Percentiles rank a stretch among this genome's conserved stretches.
These are phyloP conservation scores for Sitobion miscanthi DNA, from an alignment of 1,140 invertebrate species.

Conservation along the genomic window DNA sequence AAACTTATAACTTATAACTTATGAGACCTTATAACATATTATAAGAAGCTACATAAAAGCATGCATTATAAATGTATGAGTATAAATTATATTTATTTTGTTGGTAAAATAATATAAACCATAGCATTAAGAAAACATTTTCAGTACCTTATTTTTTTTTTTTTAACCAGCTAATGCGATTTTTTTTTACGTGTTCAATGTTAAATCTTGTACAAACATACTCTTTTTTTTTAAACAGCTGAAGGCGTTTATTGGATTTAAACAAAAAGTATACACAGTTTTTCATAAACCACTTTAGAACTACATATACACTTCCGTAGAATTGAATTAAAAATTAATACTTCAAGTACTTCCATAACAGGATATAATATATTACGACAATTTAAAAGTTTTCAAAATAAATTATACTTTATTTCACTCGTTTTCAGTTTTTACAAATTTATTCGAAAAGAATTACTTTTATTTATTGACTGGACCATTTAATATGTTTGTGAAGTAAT, in stretches of 20 bases:
- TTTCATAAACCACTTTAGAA: background rate
- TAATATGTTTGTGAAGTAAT: background rate
- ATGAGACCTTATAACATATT: background rate
- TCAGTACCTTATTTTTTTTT: background rate
- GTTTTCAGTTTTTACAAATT: background rate
- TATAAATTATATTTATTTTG: background rate
- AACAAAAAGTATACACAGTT: background rate
- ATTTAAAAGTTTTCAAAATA: constrained; percentile 28
- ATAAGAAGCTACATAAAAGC: background rate
- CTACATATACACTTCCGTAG: background rate
- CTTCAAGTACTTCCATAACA: background rate
- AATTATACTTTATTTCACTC: background rate
- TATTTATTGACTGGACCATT: background rate
- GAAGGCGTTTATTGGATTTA: background rate
- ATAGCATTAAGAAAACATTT: background rate
- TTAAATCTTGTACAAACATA: background rate
- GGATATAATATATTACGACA: background rate
- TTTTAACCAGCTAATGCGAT: background rate
- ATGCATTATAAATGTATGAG: background rate
- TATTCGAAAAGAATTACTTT: background rate
- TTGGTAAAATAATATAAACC: background rate
- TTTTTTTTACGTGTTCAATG: background rate
- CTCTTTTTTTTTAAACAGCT: background rate
- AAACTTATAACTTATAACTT: background rate
- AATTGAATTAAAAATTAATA: constrained; percentile 18